Base-by-base conservation (phyloP, 2,888 invertebrate species). In the Suillia variegata region DNA sequence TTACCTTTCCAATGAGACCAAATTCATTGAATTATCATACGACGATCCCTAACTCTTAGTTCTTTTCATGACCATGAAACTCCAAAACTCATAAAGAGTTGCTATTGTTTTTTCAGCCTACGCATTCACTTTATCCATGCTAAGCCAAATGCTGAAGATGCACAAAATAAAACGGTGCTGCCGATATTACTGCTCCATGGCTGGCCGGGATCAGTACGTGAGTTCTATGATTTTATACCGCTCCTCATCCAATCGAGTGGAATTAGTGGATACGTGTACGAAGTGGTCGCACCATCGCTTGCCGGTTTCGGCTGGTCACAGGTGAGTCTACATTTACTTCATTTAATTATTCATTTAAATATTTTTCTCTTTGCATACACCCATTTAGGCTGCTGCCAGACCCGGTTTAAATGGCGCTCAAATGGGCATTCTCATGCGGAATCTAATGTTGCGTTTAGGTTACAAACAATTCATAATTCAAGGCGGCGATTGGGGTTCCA, bases 181-280 rank as follows among this genome's bases (percentile, higher is more conserved):
- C 92, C 94, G 0, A 62, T 95, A 12, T 77, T 94, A 6, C 61
- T 95, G 57, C 78, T 91, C 2, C 94, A 95, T 67, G 93, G 94
- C n/a, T 94, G 94, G 94, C 94, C 94, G 0, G 92, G 93, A 2
- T 91, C 91, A 0, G 81, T 94, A 15, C 85, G 89, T 2, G 93
- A 94, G 78, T 93, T 93, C 78, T 89, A 90, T 73, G 89, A 89
- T 58, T 79, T 91, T 17, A 88, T 92, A 56, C 91, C 92, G 0
- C 72, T 87, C 62, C 78, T 92, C 20, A 87, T 84, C 0, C 83
- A 82, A 0, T 83, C 85, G 0, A 77, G 80, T 2, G 70, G 81
- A 0, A 83, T 83, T 24, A 75, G 80, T n/a, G 83, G 86, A 47
- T 87, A 87, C 67, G 87, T 87, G 0, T 90, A 90, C 68, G 90